Conservation (phyloP, 2,888 invertebrate species). For the Monochamus alternatus region DNA sequence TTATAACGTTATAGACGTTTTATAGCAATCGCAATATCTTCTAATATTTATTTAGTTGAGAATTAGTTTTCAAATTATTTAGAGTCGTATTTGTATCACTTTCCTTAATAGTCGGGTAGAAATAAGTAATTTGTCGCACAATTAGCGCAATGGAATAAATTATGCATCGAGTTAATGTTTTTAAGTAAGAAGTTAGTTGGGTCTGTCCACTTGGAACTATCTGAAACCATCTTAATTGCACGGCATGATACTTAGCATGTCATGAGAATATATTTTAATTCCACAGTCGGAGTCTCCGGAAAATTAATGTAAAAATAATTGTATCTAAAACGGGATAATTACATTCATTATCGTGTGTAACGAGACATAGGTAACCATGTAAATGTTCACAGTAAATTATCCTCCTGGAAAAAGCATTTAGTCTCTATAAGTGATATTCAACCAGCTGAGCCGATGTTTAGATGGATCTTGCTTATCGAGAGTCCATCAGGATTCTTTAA, state of each 20-base stretch:
- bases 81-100: neutral
- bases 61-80: conserved; percentile 24
- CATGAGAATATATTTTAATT: conserved; percentile 65
- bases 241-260: conserved; percentile 64
- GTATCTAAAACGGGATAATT: conserved; percentile 68
- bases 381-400: conserved; percentile 54
- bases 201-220: conserved; percentile 69
- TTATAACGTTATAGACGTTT: no score
- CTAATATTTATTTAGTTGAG: no score
- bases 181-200: conserved; percentile 59
- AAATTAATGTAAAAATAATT: conserved; percentile 70
- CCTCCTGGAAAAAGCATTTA: conserved; percentile 38
- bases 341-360: conserved; percentile 67
- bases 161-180: conserved; percentile 57
- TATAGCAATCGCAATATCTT: no score
- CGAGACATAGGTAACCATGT: conserved; percentile 64
- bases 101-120: no score
- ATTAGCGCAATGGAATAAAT: conserved; percentile 58
- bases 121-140: conserved; percentile 50
- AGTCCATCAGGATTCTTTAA: neutral
- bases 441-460: neutral
- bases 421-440: conserved; percentile 35
- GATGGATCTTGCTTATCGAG: neutral
- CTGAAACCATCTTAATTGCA: conserved; percentile 68
- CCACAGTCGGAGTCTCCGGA: conserved; percentile 56